Conservation (phyloP, 1,140 invertebrate genomes). For the Meloidogyne hapla region DNA sequence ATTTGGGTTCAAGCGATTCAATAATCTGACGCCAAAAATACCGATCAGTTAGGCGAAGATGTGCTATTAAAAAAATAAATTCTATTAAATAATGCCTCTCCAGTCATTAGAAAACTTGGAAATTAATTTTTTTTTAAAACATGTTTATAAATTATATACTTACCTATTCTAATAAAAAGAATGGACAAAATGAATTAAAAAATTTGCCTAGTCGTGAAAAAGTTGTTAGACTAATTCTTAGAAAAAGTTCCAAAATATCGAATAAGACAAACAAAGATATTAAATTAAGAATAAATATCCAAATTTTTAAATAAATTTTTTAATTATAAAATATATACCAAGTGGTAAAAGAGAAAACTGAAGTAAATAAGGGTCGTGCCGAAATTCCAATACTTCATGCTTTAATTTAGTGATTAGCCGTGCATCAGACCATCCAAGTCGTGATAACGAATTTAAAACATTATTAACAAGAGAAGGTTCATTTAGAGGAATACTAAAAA, state of each 20-base stretch:
- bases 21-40: slow-evolving; percentile 13
- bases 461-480: neutral
- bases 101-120: too few relatives aligned
- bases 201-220: too few relatives aligned
- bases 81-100: neutral
- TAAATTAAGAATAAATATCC: neutral
- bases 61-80: neutral
- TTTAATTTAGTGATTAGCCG: neutral
- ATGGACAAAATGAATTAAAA: too few relatives aligned
- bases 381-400: neutral
- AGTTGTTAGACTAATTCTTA: too few relatives aligned
- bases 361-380: neutral
- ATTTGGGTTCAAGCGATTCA: neutral
- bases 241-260: too few relatives aligned
- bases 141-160: too few relatives aligned
- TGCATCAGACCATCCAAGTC: neutral
- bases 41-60: slow-evolving; percentile 11
- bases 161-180: too few relatives aligned
- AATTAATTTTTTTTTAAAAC: too few relatives aligned
- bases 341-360: neutral
- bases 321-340: neutral
- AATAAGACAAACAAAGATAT: neutral
- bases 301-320: neutral
- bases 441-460: neutral
- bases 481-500: neutral